Base-by-base conservation (phyloP, 2,888 invertebrate genomes). In the Aporophyla lueneburgensis region DNA sequence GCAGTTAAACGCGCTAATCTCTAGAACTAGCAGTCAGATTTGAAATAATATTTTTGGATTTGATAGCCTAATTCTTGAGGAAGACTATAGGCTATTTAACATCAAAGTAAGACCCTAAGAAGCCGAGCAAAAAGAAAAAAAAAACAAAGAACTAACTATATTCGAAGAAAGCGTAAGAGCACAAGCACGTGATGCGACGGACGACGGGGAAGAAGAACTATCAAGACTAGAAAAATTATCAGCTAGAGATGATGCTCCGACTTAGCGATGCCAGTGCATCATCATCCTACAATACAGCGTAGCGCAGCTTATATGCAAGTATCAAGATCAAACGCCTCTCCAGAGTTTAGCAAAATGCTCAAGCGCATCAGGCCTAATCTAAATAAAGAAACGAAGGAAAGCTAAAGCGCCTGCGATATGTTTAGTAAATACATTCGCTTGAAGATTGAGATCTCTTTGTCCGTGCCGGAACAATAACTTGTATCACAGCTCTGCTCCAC, bases 371-470 rank as follows among this genome's bases (percentile, higher is more conserved):
- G 58, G 14, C 12, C 27, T 68, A 56, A 62, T 58, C 61, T 69
- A 27, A 70, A 46, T 68, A 73, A 84, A 59, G 46, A 66, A 58
- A 27, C n/a, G 19, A 27, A 33, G 56, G 27, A 51, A 76, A 58
- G 12, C 16, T 51, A 58, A 33, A 71, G 63, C 71, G 63, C 78
- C 27, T 65, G 51, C 19, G n/a, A 63, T 56, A 40, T 71, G 68
- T 83, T 83, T 85, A 77, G 71, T 74, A 83, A 83, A 85, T 85
- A 81, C 74, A 76, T 71, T 76, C 27, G 21, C 73, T 49, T 40
- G 74, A 53, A 76, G 86, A 86, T 88, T 81, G 58, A 76, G 77
- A 86, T 86, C 80, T 83, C 87, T 87, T 86, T 88, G 86, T 88
- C 71, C 61, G 51, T 40, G 56, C 51, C 61, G 67, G 76, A 81